Evolutionary conservation across 2,888 invertebrate species (phyloP), one percentile per base, ranked within the genome.

Genomic region (Microchrysa polita): DNA sequence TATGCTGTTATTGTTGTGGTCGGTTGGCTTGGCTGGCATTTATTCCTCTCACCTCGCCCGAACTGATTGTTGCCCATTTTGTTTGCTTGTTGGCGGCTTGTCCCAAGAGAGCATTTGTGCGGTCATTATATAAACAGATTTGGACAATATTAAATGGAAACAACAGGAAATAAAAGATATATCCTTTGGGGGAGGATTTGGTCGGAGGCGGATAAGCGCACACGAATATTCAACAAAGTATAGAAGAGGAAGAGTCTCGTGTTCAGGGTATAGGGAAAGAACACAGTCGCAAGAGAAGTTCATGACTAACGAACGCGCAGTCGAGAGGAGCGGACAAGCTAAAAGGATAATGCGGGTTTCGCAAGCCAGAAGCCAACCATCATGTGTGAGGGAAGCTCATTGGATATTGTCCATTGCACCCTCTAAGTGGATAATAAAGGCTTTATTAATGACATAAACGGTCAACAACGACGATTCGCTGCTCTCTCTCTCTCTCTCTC

Each of bases 121-220:
- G 69, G 69, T 69, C 69, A 69, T 69, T 55, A 69, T 40, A 69
- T 69, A 69, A 69, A 69, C 69, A 69, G 69, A 69, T 69, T 69
- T 55, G 69, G 69, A 55, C 69, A 69, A 52, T 69, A 69, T 69
- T 69, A 69, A 69, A 69, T 55, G 55, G 18, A 69, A 69, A 69
- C 69, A 69, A 69, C 69, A 69, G 69, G 69, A 69, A 69, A 69
- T 69, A 69, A 69, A 57, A 52, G 67, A 67, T 48, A 44, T 44
- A 20, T 48, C 65, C 65, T 44, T 20, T 5, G 65, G 61, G 65
- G 9, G 22, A 61, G 61, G 42, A 44, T n/a, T n/a, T n/a, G n/a
- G n/a, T 20, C 5, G 65, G 61, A 44, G 9, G 22, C 34, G 61
- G 42, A 44, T 34, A 44, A 48, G 65, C 65, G 22, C 14, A 44